Base-by-base conservation (phyloP, 2,113 vertebrate species). In the Chascanopsetta lugubris region DNA sequence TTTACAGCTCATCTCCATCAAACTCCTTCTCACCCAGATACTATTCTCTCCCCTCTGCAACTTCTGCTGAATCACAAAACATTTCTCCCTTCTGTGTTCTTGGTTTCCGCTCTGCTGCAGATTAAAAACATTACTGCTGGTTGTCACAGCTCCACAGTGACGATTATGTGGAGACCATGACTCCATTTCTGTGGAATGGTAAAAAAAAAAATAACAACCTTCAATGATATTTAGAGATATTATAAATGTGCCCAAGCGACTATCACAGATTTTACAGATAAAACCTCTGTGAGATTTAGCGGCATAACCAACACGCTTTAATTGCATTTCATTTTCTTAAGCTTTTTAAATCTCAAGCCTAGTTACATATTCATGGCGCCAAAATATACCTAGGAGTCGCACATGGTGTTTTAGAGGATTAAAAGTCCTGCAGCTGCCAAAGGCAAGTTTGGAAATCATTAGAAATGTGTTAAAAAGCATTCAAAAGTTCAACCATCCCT, bases 321-420 rank as follows among this genome's bases (percentile, higher is more conserved):
- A 77, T 85, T 58, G 69, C 72, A 50, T 77, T 84, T 83, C 58
- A 67, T 51, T 75, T 82, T 68, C 53, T 64, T 60, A 79, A 81
- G 63, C 65, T 82, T 68, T 61, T 61, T 22, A 80, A 75, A 75
- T 77, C 49, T 67, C 60, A 36, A 46, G 21, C 69, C 49, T 78
- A 56, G 64, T 82, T 86, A 63, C 61, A 82, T 84, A 84, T 84
- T 75, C 36, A 83, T 83, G 49, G 72, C 67, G 43, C 49, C 54
- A 80, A 75, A 70, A 64, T 65, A 32, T 62, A 78, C 69, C 29
- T 72, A 26, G 74, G 61, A 75, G 63, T 84, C 45, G 48, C 56
- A 72, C 60, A 62, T 7, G 36, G 55, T 56, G 64, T 64, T 71
- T 72, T 47, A 46, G 42, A 82, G 48, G 69, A 84, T 80, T 72